Evolutionary conservation across 2,888 invertebrate species (phyloP), one percentile per base, ranked within the genome.

Genomic region (Xestobium rufovillosum): DNA sequence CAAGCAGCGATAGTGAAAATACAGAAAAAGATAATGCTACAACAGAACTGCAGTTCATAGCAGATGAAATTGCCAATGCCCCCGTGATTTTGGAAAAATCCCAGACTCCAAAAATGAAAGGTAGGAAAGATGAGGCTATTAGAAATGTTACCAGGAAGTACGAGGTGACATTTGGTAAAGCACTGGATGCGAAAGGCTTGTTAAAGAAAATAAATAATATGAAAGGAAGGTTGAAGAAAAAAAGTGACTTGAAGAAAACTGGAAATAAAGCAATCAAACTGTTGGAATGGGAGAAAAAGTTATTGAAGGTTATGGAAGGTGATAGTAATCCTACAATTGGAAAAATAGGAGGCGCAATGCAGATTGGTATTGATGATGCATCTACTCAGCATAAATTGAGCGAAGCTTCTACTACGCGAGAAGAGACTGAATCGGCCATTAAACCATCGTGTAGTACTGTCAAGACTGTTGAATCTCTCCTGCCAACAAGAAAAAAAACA

Each of bases 201-300:
- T 6, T 35, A n/a, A 35, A 34, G 31, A 32, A 34, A 35, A 35
- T 35, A 31, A 34, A 31, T 16, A 35, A 32, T 30, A 32, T 34
- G 35, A 35, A 35, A 35, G 10, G 15, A 15, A 31, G 29, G 16
- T 34, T 35, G 29, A 32, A 14, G 14, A 35, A 35, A 13, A 34
- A 34, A 32, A 31, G 8, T 4, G 30, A 31, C 14, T 14, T 34
- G 8, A 34, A 15, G 31, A 34, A 32, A 35, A 35, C 35, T 35
- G 35, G 35, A 35, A 35, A 31, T 31, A 15, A 35, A 32, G 30
- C 30, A 13, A 35, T 35, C 9, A 35, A 35, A 34, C 31, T 35
- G 14, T 35, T 35, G 31, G 15, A 16, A 9, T 35, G 32, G 35
- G 14, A 35, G 17, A 35, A 16, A 23, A 14, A 35, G 12, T 32